These are phyloP conservation scores for Platalea minor DNA, from an alignment of 2,797 vertebrate species.

Conservation along the genomic window DNA sequence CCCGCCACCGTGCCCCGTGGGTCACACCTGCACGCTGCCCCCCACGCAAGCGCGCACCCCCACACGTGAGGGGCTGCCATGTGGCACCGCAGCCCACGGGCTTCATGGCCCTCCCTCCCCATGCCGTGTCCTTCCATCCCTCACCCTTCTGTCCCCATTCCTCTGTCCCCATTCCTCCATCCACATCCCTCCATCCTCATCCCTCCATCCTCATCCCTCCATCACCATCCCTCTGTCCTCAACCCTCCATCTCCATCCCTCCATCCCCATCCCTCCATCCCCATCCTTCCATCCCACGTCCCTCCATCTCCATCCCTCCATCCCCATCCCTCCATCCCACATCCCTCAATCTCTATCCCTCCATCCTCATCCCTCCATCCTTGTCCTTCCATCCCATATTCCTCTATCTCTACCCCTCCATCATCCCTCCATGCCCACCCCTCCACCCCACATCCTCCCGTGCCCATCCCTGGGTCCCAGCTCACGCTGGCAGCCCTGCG, in stretches of 20 bases:
- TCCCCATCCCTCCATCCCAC: background rate
- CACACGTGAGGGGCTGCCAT: slow-evolving; percentile 46
- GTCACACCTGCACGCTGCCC: slow-evolving; percentile 85
- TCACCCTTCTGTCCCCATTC: background rate
- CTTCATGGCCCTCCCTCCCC: background rate
- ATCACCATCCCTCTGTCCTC: background rate
- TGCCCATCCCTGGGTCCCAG: background rate
- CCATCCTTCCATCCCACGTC: background rate
- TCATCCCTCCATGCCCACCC: too few relatives aligned
- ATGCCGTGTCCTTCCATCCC: background rate
- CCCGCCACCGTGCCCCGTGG: slow-evolving; percentile 78
- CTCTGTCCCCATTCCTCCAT: background rate
- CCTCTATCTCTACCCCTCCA: background rate
- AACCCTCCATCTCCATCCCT: background rate
- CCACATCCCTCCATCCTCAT: background rate
- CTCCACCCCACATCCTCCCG: background rate
- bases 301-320: background rate
- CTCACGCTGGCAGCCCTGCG: slow-evolving; percentile 84
- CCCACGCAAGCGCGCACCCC: slow-evolving; percentile 68
- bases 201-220: background rate
- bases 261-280: too few relatives aligned
- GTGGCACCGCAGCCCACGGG: background rate
- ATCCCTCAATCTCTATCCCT: background rate
- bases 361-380: background rate
- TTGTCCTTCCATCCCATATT: background rate